Conservation (phyloP, 23 tunicate species). For the Phallusia fumigata region DNA sequence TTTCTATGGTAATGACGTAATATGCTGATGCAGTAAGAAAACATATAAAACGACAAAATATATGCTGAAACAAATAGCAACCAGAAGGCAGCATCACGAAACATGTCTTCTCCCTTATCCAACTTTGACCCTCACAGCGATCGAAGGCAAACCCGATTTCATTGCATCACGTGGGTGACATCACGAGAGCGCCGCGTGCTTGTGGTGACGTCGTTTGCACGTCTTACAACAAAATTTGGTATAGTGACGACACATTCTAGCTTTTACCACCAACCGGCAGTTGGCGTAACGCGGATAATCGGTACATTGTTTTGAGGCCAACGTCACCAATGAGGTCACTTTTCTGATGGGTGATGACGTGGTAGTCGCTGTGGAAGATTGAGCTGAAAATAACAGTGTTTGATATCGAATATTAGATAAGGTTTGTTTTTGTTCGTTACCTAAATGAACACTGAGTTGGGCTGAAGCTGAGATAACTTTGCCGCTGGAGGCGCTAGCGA, state of each 20-base stretch:
- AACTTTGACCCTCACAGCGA: constrained; percentile 1
- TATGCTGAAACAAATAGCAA: constrained; percentile 1
- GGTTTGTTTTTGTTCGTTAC: not conserved
- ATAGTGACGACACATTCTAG: constrained; percentile 32
- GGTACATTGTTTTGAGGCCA: not conserved
- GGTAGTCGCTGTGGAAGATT: not conserved
- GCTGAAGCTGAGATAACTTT: constrained; percentile 21
- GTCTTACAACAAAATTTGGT: constrained; percentile 18
- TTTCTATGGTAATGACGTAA: constrained; percentile 9
- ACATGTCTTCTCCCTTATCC: not conserved
- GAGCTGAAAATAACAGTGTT: not conserved
- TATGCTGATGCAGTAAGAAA: not conserved
- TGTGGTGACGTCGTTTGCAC: constrained; percentile 22
- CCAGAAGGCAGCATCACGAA: not conserved
- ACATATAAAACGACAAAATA: not conserved
- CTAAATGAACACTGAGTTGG: not conserved
- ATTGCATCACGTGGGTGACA: not conserved
- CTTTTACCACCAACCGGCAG: constrained; percentile 19
- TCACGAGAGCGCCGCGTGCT: constrained; percentile 2
- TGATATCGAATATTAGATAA: too few relatives aligned
- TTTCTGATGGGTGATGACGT: not conserved
- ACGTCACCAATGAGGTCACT: constrained; percentile 14
- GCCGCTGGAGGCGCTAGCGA: constrained; percentile 22
- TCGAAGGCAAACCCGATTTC: not conserved
- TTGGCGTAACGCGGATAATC: constrained; percentile 24